Evolutionary conservation across 1,140 invertebrate genomes (phyloP), one percentile per base, ranked within the genome.

Genomic region (Grapholita molesta): DNA sequence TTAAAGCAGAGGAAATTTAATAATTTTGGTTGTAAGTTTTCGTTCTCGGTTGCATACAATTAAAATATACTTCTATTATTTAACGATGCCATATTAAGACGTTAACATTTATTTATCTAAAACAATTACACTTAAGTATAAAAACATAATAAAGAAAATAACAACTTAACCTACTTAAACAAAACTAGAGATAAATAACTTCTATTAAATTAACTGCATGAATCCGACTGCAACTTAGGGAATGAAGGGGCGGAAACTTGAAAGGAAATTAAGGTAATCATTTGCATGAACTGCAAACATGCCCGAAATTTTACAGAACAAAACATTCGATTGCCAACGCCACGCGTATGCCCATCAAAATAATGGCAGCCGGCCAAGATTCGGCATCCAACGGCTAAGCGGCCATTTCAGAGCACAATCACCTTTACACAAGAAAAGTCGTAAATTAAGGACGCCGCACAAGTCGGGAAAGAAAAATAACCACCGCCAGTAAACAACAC

Each of bases 291-390:
- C 73, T 72, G 57, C 68, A 76, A 69, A 69, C 69, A 72, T 55
- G 70, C 71, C 71, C 32, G 53, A 68, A 72, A 76, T 66, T 48
- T 67, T 65, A 72, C 64, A 73, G 73, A 79, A 77, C 77, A 84
- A 80, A 84, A 84, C 77, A 84, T 83, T 84, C 75, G 67, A 76
- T 77, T 75, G 74, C 76, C 81, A 82, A 83, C 82, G 72, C 81
- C 66, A 67, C 70, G 72, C 70, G 75, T 77, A 78, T 73, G 82
- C 77, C 73, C 83, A 87, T 87, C 89, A 91, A 90, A 91, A 91
- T 88, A 91, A 83, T 91, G 89, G 89, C 85, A 66, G 42, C 3
- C 67, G 38, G 89, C 89, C 89, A 91, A 89, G 52, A 79, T 77
- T 82, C 70, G 72, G 73, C 70, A 70, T 69, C 74, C 70, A 75